Evolutionary conservation across 1,140 invertebrate genomes (phyloP).

Genomic region (Forficula auricularia): DNA sequence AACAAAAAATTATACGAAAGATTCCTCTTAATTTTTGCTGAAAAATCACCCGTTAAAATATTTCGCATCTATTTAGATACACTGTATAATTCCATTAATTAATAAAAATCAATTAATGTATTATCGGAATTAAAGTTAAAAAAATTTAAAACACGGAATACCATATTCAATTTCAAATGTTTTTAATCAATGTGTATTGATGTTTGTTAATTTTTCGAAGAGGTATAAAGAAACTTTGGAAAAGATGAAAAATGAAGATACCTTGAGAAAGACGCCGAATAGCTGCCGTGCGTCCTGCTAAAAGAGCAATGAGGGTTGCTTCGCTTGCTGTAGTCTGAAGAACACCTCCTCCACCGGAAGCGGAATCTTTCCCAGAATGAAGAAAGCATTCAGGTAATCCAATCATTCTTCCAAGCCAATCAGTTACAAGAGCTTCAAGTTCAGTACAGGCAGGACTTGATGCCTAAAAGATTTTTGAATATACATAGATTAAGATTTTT

Average conservation of each 20-base stretch:
- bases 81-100: no score
- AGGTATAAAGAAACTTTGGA: no score
- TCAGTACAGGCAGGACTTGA: slow-evolving; percentile 92
- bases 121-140: no score
- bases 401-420: slow-evolving; percentile 93
- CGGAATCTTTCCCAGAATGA: slow-evolving; percentile 47
- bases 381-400: slow-evolving; percentile 79
- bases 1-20: no score
- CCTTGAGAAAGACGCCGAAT: slow-evolving; percentile 33
- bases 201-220: no score
- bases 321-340: slow-evolving; percentile 71
- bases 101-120: no score
- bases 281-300: slow-evolving; percentile 75
- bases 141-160: no score
- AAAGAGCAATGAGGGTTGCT: slow-evolving; percentile 71
- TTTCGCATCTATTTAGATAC: no score
- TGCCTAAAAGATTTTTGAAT: slow-evolving; percentile 52
- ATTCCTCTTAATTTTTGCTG: no score
- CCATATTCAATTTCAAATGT: no score
- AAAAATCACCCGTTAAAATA: no score
- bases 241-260: slow-evolving; percentile 1
- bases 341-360: slow-evolving; percentile 53
- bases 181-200: no score
- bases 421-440: slow-evolving; percentile 89
- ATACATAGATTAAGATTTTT: not conserved